Evolutionary conservation across 2,888 invertebrate species (phyloP).

Genomic region (Eudemis profundana): DNA sequence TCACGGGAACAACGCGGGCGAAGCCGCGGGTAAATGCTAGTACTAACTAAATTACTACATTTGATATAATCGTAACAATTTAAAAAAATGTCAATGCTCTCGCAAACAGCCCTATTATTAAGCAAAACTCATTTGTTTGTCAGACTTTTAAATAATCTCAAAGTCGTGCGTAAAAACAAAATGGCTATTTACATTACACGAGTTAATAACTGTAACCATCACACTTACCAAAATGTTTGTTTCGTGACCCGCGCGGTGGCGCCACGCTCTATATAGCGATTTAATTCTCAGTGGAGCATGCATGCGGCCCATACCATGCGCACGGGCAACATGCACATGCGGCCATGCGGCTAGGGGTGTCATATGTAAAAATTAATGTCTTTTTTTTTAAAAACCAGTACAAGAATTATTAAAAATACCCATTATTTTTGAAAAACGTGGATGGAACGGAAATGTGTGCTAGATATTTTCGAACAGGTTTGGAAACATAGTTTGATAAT

Average conservation of each 20-base stretch:
- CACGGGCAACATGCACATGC: background rate
- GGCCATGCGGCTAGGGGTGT: constrained; percentile 14
- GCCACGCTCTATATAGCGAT: constrained; percentile 32
- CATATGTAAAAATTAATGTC: too few relatives aligned
- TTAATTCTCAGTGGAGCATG: constrained; percentile 19
- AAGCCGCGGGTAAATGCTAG: too few relatives aligned
- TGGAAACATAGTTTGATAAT: too few relatives aligned
- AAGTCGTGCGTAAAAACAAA: constrained; percentile 34
- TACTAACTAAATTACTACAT: too few relatives aligned
- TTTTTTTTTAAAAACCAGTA: too few relatives aligned
- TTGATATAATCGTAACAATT: background rate
- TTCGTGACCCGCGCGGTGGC: constrained; percentile 26
- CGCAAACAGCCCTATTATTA: background rate
- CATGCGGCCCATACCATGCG: constrained; percentile 25
- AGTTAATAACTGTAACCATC: constrained; percentile 35
- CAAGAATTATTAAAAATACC: too few relatives aligned
- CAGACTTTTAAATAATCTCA: constrained; percentile 12
- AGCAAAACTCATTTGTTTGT: background rate
- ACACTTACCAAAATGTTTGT: constrained; percentile 33
- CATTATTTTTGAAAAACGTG: too few relatives aligned
- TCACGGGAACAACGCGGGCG: too few relatives aligned
- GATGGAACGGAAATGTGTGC: too few relatives aligned
- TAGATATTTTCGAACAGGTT: too few relatives aligned
- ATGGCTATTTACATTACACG: constrained; percentile 12
- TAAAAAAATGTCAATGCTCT: constrained; percentile 6